These are phyloP conservation scores for Amiota communis DNA, from an alignment of 2,888 invertebrate genomes.

Conservation along the genomic window DNA sequence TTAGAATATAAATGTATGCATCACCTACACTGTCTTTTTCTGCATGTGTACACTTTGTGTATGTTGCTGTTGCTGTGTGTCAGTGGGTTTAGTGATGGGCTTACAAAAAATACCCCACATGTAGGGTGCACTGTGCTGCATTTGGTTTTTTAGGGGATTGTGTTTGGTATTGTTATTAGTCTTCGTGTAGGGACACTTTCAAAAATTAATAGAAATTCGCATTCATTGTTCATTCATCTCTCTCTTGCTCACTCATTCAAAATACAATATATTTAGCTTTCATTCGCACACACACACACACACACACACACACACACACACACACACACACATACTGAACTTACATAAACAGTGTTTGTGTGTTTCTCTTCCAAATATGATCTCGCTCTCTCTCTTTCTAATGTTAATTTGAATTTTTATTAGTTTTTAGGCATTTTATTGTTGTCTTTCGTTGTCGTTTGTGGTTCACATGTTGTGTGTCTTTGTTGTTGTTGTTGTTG, in stretches of 20 bases:
- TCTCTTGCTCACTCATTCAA: slow-evolving; percentile 40
- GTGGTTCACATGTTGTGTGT: slow-evolving; percentile 15
- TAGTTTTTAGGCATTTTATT: slow-evolving; percentile 69
- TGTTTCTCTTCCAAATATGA: neutral
- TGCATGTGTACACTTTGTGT: neutral
- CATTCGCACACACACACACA: slow-evolving; percentile 22
- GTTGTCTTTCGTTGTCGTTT: slow-evolving; percentile 45
- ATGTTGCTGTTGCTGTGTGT: neutral
- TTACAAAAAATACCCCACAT: no score
- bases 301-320: neutral
- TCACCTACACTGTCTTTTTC: neutral
- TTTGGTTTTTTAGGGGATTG: no score
- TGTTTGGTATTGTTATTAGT: no score
- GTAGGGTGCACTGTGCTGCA: no score
- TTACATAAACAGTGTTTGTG: no score
- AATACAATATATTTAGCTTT: slow-evolving; percentile 8
- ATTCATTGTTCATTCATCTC: slow-evolving; percentile 47
- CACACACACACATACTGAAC: neutral
- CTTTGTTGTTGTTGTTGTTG: slow-evolving; percentile 33
- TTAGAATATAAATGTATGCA: slow-evolving; percentile 27
- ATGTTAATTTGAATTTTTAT: slow-evolving; percentile 72
- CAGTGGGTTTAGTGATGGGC: neutral
- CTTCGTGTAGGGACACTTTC: slow-evolving; percentile 53
- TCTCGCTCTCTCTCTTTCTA: slow-evolving; percentile 44
- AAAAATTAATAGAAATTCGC: slow-evolving; percentile 70